Evolutionary conservation across 1,140 invertebrate species (phyloP), one percentile per base, ranked within the genome.

Genomic region (Melitaea cinxia): DNA sequence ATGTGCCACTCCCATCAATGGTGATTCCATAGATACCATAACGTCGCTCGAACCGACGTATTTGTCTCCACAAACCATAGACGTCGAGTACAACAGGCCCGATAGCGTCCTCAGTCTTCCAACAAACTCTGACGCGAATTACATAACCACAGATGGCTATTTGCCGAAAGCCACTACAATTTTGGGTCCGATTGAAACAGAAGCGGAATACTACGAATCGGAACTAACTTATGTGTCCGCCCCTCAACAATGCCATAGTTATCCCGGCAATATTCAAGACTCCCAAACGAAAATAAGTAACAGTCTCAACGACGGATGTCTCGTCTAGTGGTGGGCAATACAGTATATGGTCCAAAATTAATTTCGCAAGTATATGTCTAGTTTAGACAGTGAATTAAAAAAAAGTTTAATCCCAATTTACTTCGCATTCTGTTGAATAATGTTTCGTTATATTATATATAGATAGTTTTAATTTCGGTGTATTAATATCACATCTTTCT

Each of bases 291-390:
- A 92, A 78, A 78, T 90, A 66, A 83, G 83, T 64, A 90, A 86
- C 75, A 83, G 78, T 67, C 83, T 92, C 30, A 91, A 92, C 75
- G 90, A 92, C 63, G 90, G 91, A 54, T 92, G 91, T 66, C 85
- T 92, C 62, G 91, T 91, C 67, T 92, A 90, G 74, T 53, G 30
- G 17, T 42, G 69, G 9, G 23, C 23, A 26, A 19, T 17, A 30
- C 21, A 49, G 10, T 35, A 45, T 50, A 75, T 80, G 84, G 84
- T 87, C 84, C 86, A 87, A 89, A 77, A 82, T 80, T 75, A 68
- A 73, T 83, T 81, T 78, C 71, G 79, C 73, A 78, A 72, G 83
- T 88, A 85, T 85, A 86, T 81, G 82, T 85, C 76, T 83, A 52
- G 26, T 83, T 72, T 75, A 77, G 72, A 74, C 53, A 67, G 86